Conservation (phyloP, 1,140 invertebrate species). For the Trichoplusia ni region DNA sequence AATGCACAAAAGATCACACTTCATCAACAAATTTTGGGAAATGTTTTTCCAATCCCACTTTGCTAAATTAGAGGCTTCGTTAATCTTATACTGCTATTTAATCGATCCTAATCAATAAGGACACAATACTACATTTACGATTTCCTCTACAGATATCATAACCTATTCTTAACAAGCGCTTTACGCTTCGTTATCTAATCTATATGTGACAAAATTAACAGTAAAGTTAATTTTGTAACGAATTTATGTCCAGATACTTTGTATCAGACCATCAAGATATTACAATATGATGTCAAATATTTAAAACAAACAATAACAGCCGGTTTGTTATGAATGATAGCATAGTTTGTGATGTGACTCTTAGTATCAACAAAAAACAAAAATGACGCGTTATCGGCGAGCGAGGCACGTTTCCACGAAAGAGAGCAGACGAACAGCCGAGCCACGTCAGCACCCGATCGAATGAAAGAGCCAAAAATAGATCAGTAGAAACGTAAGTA, state of each 20-base stretch:
- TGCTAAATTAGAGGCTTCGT: not conserved
- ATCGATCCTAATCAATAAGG: slow-evolving; percentile 48
- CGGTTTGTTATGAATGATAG: slow-evolving; percentile 31
- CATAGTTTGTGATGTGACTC: slow-evolving; percentile 19
- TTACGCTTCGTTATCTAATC: slow-evolving; percentile 29
- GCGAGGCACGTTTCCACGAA: slow-evolving; percentile 35
- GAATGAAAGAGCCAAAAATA: slow-evolving; percentile 44
- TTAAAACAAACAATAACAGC: slow-evolving; percentile 27
- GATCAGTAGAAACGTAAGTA: slow-evolving; percentile 37
- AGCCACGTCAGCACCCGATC: slow-evolving; percentile 35
- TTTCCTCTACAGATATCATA: slow-evolving; percentile 59
- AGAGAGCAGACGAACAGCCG: slow-evolving; percentile 33
- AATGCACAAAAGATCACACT: slow-evolving; percentile 29
- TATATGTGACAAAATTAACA: slow-evolving; percentile 1
- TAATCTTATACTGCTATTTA: slow-evolving; percentile 48
- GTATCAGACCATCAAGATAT: not conserved
- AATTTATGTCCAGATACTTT: slow-evolving; percentile 13
- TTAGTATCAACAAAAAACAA: slow-evolving; percentile 24
- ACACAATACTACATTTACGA: slow-evolving; percentile 40
- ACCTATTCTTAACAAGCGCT: slow-evolving; percentile 9
- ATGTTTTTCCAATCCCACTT: slow-evolving; percentile 3
- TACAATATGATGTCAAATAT: slow-evolving; percentile 24
- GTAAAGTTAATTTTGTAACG: not conserved
- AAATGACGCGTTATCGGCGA: slow-evolving; percentile 22
- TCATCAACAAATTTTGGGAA: slow-evolving; percentile 14